These are phyloP conservation scores for Marasmarcha lunaedactyla DNA, from an alignment of 2,888 invertebrate species.

Conservation along the genomic window DNA sequence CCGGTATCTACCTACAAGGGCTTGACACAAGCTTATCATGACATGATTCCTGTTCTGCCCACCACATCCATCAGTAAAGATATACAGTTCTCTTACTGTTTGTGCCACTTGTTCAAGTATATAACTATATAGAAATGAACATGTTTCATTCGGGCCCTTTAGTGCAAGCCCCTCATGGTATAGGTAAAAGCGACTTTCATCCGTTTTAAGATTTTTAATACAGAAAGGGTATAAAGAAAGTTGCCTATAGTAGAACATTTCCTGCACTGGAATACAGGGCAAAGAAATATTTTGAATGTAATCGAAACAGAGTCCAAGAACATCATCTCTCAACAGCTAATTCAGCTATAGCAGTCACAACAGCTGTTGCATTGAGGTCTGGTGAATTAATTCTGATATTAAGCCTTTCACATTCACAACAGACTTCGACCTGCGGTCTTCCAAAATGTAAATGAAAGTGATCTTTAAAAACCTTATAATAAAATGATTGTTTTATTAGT, in stretches of 20 bases:
- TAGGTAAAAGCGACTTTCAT: too few species aligned
- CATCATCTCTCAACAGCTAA: conserved; percentile 4
- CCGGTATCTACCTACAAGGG: too few species aligned
- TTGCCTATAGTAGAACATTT: neutral
- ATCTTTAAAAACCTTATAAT: conserved; percentile 10
- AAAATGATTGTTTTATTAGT: too few species aligned
- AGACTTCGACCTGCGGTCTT: conserved; percentile 12
- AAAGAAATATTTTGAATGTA: conserved; percentile 11
- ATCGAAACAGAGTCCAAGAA: conserved; percentile 10
- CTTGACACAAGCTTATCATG: too few species aligned
- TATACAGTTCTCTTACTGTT: neutral
- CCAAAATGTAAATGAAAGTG: conserved; percentile 11
- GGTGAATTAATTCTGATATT: conserved; percentile 9
- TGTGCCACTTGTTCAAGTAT: too few species aligned
- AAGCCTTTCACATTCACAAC: conserved; percentile 10
- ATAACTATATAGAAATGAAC: too few species aligned
- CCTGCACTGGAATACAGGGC: conserved; percentile 11
- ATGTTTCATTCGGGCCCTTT: too few species aligned
- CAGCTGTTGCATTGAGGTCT: conserved; percentile 8
- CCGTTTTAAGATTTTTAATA: too few species aligned
- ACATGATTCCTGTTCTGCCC: too few species aligned
- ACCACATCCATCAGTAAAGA: neutral
- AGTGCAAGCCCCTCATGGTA: too few species aligned
- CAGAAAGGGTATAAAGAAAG: neutral
- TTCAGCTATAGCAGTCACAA: conserved; percentile 12